These are phyloP conservation scores for Drosophila burlai DNA, from an alignment of 1,140 invertebrate species.

Conservation along the genomic window DNA sequence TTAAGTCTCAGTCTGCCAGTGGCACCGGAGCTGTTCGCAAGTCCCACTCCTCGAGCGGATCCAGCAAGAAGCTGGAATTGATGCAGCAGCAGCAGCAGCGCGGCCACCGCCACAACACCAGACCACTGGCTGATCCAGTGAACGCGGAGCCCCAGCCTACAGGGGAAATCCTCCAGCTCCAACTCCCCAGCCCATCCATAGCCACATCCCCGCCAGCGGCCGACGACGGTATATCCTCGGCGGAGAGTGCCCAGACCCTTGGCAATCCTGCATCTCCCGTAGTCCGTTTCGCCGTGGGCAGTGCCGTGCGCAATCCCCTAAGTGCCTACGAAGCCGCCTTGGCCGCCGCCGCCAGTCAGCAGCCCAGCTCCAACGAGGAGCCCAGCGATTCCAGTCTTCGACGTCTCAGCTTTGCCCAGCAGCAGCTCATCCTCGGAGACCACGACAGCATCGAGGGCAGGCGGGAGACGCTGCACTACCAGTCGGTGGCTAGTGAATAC, in stretches of 20 bases:
- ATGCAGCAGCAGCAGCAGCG: conserved; percentile 73
- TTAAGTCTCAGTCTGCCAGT: conserved; percentile 58
- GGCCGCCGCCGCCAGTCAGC: conserved; percentile 64
- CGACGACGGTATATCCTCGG: conserved; percentile 67
- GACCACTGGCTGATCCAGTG: conserved; percentile 47
- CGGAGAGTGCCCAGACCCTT: conserved; percentile 67
- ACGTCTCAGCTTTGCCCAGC: conserved; percentile 64
- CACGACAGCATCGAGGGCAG: conserved; percentile 72
- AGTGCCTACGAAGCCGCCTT: conserved; percentile 67
- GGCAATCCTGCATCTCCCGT: conserved; percentile 32
- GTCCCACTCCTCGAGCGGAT: conserved; percentile 34
- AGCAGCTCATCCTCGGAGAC: conserved; percentile 60
- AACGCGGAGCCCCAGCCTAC: conserved; percentile 42
- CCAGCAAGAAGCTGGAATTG: conserved; percentile 65
- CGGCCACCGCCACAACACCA: conserved; percentile 62
- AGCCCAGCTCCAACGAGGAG: conserved; percentile 67
- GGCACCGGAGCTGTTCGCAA: conserved; percentile 57
- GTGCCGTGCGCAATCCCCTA: conserved; percentile 64
- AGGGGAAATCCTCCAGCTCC: conserved; percentile 18
- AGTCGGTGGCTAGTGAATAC: conserved; percentile 70
- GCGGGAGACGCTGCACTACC: conserved; percentile 61
- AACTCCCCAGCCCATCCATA: conserved; percentile 14
- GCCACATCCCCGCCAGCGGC: conserved; percentile 39
- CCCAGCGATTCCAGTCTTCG: conserved; percentile 72
- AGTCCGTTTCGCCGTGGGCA: conserved; percentile 79